phyloP scores from a whole-genome alignment of 2,888 invertebrate genomes.

The Drosophila pegasa region DNA sequence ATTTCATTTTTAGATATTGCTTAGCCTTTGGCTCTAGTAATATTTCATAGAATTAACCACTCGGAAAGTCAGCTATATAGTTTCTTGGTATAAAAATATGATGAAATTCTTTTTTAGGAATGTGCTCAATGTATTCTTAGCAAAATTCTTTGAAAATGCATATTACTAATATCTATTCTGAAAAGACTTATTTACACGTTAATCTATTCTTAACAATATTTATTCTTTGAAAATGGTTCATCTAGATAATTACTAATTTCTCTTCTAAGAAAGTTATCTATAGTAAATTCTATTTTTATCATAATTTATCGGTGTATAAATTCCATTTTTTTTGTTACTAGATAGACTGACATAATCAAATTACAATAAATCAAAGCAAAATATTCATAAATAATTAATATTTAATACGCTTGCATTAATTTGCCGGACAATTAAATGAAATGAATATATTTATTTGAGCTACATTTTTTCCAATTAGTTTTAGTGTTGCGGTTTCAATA shows the following conservation, averaged over 20 bases:
- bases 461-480: neutral
- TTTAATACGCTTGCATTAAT: neutral
- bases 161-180: too few relatives aligned
- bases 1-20: too few relatives aligned
- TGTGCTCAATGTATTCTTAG: too few relatives aligned
- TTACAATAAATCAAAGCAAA: neutral
- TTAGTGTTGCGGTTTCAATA: slow-evolving; percentile 2
- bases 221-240: neutral
- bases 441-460: slow-evolving; percentile 4
- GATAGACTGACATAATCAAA: neutral
- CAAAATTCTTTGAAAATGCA: too few relatives aligned
- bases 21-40: too few relatives aligned
- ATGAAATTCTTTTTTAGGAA: too few relatives aligned
- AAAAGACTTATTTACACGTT: too few relatives aligned
- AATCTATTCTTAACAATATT: neutral
- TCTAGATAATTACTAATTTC: neutral
- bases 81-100: too few relatives aligned
- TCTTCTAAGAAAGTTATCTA: neutral
- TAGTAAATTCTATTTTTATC: neutral
- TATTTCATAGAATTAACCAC: too few relatives aligned
- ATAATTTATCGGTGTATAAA: neutral
- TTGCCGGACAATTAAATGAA: slow-evolving; percentile 18
- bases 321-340: neutral
- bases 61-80: too few relatives aligned
- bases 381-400: slow-evolving; percentile 5